Conservation (phyloP, 1,140 invertebrate genomes). For the Nixonia krombeini region DNA sequence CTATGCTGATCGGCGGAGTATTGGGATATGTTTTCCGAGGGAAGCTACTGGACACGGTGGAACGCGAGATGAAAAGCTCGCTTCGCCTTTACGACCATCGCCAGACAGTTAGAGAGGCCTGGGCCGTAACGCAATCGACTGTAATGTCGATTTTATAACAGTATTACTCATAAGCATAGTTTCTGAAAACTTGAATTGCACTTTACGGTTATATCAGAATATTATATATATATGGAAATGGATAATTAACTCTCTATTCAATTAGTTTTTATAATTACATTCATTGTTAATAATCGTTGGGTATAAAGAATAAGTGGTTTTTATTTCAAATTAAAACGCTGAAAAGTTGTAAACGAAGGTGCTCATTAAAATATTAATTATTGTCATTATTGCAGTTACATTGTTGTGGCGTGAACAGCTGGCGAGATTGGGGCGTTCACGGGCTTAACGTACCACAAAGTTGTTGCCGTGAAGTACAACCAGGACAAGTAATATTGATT, state of each 20-base stretch:
- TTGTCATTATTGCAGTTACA: slow-evolving; percentile 75
- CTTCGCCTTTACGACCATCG: slow-evolving; percentile 80
- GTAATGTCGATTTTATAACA: slow-evolving; percentile 56
- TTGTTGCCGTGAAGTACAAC: slow-evolving; percentile 81
- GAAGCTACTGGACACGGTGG: slow-evolving; percentile 80
- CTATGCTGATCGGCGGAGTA: slow-evolving; percentile 89
- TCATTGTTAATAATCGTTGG: not conserved
- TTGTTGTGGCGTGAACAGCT: slow-evolving; percentile 85
- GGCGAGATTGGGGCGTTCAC: slow-evolving; percentile 79
- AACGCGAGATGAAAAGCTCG: slow-evolving; percentile 83
- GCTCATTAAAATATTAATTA: not conserved
- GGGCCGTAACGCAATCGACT: slow-evolving; percentile 84
- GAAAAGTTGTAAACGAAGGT: slow-evolving; percentile 1
- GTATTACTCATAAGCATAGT: not conserved
- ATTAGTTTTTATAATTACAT: too few relatives aligned
- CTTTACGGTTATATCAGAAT: not conserved
- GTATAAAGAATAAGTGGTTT: not conserved
- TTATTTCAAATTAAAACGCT: slow-evolving; percentile 7
- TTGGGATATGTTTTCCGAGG: slow-evolving; percentile 90
- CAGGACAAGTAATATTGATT: slow-evolving; percentile 71
- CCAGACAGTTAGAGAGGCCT: slow-evolving; percentile 80
- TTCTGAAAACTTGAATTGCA: not conserved
- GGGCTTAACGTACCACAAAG: slow-evolving; percentile 80
- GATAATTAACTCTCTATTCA: too few relatives aligned
- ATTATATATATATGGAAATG: too few relatives aligned